Base-by-base conservation (phyloP, 1,140 invertebrate genomes). In the Globodera rostochiensis region DNA sequence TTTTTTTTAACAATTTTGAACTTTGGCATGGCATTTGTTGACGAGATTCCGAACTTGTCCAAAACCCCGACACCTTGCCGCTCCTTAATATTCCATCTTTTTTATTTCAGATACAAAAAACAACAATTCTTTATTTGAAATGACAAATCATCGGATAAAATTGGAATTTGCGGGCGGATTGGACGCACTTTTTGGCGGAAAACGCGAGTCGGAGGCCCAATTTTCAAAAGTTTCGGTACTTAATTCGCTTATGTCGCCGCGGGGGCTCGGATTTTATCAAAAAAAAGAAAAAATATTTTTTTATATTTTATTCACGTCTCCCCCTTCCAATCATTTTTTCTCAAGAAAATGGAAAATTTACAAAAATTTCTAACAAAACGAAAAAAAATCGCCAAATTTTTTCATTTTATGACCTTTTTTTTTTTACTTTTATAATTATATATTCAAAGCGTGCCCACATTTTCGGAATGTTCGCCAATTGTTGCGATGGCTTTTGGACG, bases 161-260 rank as follows among this genome's bases (percentile, higher is more conserved):
- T 71, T 71, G 69, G 69, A 71, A 47, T 71, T 71, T 47, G 69
- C 25, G 19, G 69, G 69, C 6, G 69, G 69, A 36, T 36, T 71
- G 6, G 69, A 71, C 21, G 69, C 69, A 47, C 11, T 71, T 36
- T 71, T 71, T 60, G 15, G 15, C 15, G 57, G 57, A 15, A 60
- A 60, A 60, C 57, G 57, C 15, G 57, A 11, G 57, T 15, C 57
- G 13, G 57, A 60, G 15, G 57, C 57, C 19, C 11, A 60, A 60
- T 15, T 15, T 19, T 13, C 13, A 1, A 60, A 60, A n/a, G 19
- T 60, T 60, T 60, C 57, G 57, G 57, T 60, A 60, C 5, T 60
- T 15, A 15, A 7, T 19, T 60, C 19, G 36, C 1, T 36, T 36
- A 36, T 36, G 36, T 3, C 36, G 36, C 60, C 13, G 21, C 13